Evolutionary conservation across 2,888 invertebrate species (phyloP), one percentile per base, ranked within the genome.

Genomic region (Zygothrica quintamaculata): DNA sequence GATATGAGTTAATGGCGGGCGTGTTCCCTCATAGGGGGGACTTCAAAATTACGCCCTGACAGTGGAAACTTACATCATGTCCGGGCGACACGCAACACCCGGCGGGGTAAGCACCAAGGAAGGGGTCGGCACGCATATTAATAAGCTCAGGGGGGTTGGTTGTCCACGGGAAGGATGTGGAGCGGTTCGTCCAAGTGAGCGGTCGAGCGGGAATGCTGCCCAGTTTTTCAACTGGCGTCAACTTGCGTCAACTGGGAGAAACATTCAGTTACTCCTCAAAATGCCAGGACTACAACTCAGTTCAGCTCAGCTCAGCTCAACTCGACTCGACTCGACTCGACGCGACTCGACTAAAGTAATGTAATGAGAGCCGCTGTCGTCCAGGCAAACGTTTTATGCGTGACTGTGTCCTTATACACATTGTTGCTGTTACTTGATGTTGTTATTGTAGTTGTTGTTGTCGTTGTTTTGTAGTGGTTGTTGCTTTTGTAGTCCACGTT

Each of bases 41-140:
- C 48, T 15, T 50, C 33, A 50, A 51, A 61, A 74, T 51, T 47
- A 50, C 62, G 55, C 50, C 42, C 50, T 6, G 31, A 18, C 26
- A 37, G 44, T 33, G n/a, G 7, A 9, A 51, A 51, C 51, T 43
- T 33, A 55, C 44, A 33, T 29, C 42, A 56, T 40, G 48, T 43
- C 7, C 29, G 29, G n/a, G 9, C 48, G 71, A 37, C 70, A 71
- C 76, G 70, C 76, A 71, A 75, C 25, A 26, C 48, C 48, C 68
- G 11, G 6, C 18, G 69, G 69, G 44, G 34, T 11, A 18, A 33
- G 13, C 3, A 3, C 15, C 9, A 18, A 12, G 9, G 33, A 18
- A 12, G 34, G 42, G 39, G 12, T 16, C 42, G 29, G 36, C 12
- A 70, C 53, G 70, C 70, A 71, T 71, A 70, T 70, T 71, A 71